These are phyloP conservation scores for Noctua comes DNA, from an alignment of 2,888 invertebrate species.

Conservation along the genomic window DNA sequence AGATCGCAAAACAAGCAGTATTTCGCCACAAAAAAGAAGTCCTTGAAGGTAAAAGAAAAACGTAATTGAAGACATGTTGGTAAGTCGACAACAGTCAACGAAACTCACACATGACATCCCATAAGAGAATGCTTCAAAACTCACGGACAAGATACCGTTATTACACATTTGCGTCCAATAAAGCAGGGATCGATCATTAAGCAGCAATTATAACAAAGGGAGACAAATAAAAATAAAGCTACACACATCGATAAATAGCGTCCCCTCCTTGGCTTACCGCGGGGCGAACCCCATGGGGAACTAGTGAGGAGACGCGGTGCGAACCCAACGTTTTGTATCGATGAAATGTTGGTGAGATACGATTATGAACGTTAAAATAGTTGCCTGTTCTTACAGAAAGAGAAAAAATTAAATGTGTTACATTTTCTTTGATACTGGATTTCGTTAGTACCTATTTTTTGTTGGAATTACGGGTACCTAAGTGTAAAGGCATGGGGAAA, in stretches of 20 bases:
- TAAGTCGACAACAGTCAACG: neutral
- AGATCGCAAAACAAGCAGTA: neutral
- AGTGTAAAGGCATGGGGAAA: neutral
- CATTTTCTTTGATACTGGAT: neutral
- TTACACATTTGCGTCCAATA: conserved; percentile 49
- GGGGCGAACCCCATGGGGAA: conserved; percentile 76
- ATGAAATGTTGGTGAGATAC: conserved; percentile 65
- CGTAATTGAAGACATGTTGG: neutral
- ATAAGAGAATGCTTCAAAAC: conserved; percentile 12
- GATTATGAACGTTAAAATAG: conserved; percentile 70
- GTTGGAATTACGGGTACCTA: neutral
- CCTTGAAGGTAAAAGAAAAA: neutral
- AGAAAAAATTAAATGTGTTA: neutral
- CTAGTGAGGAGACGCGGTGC: conserved; percentile 74
- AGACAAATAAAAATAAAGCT: conserved; percentile 86
- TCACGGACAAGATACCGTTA: conserved; percentile 13
- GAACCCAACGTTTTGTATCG: conserved; percentile 67
- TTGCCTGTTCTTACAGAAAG: neutral
- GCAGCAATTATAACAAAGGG: conserved; percentile 83
- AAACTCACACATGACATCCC: conserved; percentile 1
- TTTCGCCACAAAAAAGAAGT: neutral
- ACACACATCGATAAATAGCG: conserved; percentile 84
- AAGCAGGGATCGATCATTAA: conserved; percentile 79
- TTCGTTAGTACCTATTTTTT: too few species aligned
- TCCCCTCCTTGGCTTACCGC: conserved; percentile 78